Conservation (phyloP, 2,113 vertebrate genomes). For the Myocastor coypus region DNA sequence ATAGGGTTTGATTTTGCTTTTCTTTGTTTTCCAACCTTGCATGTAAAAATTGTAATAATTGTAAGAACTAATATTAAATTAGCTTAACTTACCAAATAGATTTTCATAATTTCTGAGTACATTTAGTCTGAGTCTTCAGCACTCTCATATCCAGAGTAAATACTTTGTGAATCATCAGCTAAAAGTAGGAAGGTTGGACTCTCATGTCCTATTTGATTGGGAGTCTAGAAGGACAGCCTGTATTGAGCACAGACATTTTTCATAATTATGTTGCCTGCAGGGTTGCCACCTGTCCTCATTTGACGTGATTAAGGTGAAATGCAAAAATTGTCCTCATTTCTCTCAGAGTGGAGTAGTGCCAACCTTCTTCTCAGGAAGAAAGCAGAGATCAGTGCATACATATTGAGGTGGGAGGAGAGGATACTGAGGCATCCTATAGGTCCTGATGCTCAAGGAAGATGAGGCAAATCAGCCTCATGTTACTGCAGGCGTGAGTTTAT, state of each 20-base stretch:
- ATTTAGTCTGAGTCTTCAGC: conserved; percentile 68
- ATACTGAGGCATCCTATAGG: rapidly evolving
- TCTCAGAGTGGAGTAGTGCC: conserved; percentile 73
- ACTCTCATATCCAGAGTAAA: conserved; percentile 46
- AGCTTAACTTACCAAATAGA: conserved; percentile 62
- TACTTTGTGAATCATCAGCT: conserved; percentile 67
- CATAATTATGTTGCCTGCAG: conserved; percentile 87
- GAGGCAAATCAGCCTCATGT: not conserved
- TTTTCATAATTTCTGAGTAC: conserved; percentile 60
- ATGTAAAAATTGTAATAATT: conserved; percentile 40
- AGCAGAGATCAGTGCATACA: conserved; percentile 26
- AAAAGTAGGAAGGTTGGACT: conserved; percentile 69
- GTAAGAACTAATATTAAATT: conserved; percentile 66
- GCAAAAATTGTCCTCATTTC: conserved; percentile 83
- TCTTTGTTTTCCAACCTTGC: not conserved
- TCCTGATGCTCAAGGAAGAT: not conserved
- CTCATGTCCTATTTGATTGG: conserved; percentile 77
- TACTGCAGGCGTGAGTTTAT: not conserved
- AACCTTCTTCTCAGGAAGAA: conserved; percentile 63
- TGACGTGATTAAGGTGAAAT: conserved; percentile 87
- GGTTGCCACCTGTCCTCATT: conserved; percentile 89
- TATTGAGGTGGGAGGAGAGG: not conserved
- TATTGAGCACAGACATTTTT: conserved; percentile 82
- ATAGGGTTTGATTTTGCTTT: not conserved
- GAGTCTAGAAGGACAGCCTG: conserved; percentile 81